Base-by-base conservation (phyloP, 2,888 invertebrate species). In the Aspidiotus rigidus region DNA sequence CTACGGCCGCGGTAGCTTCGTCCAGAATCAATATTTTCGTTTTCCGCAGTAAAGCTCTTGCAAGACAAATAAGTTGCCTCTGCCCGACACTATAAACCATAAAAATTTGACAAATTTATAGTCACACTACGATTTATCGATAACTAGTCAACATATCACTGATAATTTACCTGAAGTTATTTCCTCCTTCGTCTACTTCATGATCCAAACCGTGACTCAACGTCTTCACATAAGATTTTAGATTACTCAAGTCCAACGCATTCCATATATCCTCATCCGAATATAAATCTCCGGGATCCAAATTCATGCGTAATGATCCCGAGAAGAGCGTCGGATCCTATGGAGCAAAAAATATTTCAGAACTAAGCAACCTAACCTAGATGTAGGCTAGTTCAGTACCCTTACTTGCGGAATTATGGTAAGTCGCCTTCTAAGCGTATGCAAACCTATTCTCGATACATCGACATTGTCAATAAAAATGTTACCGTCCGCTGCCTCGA, bases 301-400 rank as follows among this genome's bases (percentile, higher is more conserved):
- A 83, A 81, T 97, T 97, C 80, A 90, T 84, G 64, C 96, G 84
- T 74, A 97, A 81, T 7, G 88, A 87, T 64, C 96, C 96, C 39
- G 93, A 93, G 81, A 97, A 97, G 71, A 97, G 82, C 62, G 96
- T 92, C 0, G 97, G 96, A 80, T 97, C 97, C 82, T 97, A 28
- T 28, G 28, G 28, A 28, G 28, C 28, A 28, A 5, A 28, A 28
- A 28, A 28, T 28, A 28, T 28, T 28, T 28, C 28, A 28, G 5
- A 28, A 28, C 28, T 28, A 28, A 28, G 28, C 28, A 28, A 28
- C 28, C 28, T 28, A 28, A 28, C 5, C 28, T 28, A 28, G 28
- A 28, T 28, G 28, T 28, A 28, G 28, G 28, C 8, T 10, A 39
- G 16, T 5, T 71, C 2, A 60, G 42, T 13, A 15, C 39, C 6